Evolutionary conservation across 2,113 vertebrate genomes (phyloP), one percentile per base, ranked within the genome.

Genomic region (Apistogramma diplotaenia): DNA sequence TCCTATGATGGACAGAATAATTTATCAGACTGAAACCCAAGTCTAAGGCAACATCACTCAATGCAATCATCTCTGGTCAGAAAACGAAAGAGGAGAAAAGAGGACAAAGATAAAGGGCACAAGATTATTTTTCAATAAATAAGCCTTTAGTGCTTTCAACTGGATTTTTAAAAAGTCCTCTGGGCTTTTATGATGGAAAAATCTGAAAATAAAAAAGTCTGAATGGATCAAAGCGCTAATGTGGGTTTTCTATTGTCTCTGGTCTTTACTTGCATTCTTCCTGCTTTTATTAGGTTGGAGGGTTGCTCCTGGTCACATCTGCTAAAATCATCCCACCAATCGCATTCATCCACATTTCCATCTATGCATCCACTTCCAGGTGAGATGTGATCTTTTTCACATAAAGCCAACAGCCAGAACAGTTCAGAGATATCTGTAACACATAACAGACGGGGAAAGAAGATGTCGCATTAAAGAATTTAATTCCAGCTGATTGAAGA

Each of bases 111-210:
- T 70, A 87, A 86, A 87, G 80, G 81, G 72, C 82, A 84, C 78
- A 75, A 79, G 89, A 93, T 89, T 90, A 93, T 93, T 94, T 94
- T 93, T 94, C 88, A 92, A 86, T 90, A 89, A 92, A 87, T 80
- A 79, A 78, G 83, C 80, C 73, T 90, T 90, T 62, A 65, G 84
- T 91, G 77, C 73, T 83, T 72, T 85, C 57, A 8, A 29, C 21
- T 84, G 81, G 84, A 82, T 87, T 92, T 91, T 92, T 92, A 78
- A 81, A 86, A 62, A 86, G 79, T 87, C 78, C 65, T 82, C 40
- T 18, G 10, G 82, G 77, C 75, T 93, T 70, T 91, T 79, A 74
- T 92, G 87, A 87, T 81, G 87, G 85, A 76, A 84, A 89, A 79
- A 71, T 77, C 35, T 62, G 27, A 70, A 89, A 94, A 86, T 87